phyloP scores from a whole-genome alignment of 2,113 vertebrate species.

The Ameiurus melas region DNA sequence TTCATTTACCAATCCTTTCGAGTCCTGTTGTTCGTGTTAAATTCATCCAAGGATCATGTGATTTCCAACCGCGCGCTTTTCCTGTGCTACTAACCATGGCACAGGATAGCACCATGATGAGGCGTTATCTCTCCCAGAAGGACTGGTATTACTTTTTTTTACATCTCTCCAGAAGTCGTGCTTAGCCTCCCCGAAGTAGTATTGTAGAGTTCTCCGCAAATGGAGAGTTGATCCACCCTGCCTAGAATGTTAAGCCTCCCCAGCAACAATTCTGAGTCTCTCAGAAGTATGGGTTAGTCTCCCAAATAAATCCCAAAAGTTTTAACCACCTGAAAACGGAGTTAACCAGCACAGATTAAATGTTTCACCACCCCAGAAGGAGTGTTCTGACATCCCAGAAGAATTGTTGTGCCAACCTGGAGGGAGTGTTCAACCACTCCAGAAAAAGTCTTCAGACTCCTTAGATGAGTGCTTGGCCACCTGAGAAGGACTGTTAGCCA shows the following conservation, averaged over 20 bases:
- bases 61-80: background rate
- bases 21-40: background rate
- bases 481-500: background rate
- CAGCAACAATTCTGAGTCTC: background rate
- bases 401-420: background rate
- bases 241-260: background rate
- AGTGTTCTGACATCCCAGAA: background rate
- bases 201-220: background rate
- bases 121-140: constrained; percentile 1
- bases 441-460: background rate
- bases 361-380: background rate
- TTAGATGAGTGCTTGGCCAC: background rate
- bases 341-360: background rate
- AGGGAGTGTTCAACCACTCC: background rate
- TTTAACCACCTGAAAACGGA: background rate
- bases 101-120: background rate
- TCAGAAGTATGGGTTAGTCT: background rate
- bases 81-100: background rate
- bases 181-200: background rate
- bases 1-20: background rate
- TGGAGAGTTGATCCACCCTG: background rate
- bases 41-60: background rate
- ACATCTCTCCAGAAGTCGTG: background rate
- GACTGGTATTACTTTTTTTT: background rate
- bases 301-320: background rate